Evolutionary conservation across 2,797 vertebrate species (phyloP), one percentile per base, ranked within the genome.

Genomic region (Liasis olivaceus): DNA sequence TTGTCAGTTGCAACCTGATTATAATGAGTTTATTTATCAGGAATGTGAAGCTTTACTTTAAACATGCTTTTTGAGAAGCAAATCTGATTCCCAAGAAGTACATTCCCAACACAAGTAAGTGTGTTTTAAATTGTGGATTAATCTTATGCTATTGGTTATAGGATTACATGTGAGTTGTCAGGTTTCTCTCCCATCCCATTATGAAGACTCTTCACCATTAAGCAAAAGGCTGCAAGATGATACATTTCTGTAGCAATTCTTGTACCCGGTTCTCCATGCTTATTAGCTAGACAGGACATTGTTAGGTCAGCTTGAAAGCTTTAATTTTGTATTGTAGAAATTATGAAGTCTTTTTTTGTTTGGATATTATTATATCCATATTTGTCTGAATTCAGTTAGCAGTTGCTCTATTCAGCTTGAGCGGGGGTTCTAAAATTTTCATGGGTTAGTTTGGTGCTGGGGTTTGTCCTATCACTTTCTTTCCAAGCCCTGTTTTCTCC

Each of bases 381-480:
- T 42, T 87, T 92, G 69, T 64, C 58, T 66, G 12, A 47, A 88
- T 88, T 22, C n/a, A 62, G 54, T 4, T 54, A n/a, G 42, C 59
- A 31, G 13, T 51, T 69, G 62, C 36, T 69, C 22, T 3, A 66
- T 47, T 66, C 31, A 86, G 66, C 22, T 69, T 59, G 36, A 77
- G 66, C 59, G 17, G 91, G 85, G 20, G 54, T 14, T 64, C 15
- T 17, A 66, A 72, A 0, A 0, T 91, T 62, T 91, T 89, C 86
- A 91, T 60, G 81, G 17, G 36, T 89, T 62, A 87, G 4, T 22
- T 58, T 77, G 26, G 42, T 62, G 60, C 12, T 36, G n/a, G 62
- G 42, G 56, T 87, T n/a, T 94, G 84, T 26, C 20, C 54, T 20
- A 60, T 88, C 62, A n/a, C 56, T 66, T 95, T 95, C 89, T 56